A percentile compares a stretch with the other conserved stretches of the same genome.
Evolutionary conservation across 92 coral and sea anemone species (phyloP).

Genomic region (Phenganax stokvisi): DNA sequence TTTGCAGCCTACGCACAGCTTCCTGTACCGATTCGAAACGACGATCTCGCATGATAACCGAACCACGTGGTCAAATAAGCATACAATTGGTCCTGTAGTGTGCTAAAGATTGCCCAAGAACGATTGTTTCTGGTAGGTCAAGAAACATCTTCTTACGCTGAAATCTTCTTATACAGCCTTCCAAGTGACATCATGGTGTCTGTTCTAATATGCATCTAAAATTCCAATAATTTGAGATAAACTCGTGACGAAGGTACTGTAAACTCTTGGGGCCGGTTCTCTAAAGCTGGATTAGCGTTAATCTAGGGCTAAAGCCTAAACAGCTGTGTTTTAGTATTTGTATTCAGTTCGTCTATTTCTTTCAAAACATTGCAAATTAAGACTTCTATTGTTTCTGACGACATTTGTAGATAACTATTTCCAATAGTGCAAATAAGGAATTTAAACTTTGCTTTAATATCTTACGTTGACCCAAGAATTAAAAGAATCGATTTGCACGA

Average conservation of each 20-base stretch:
- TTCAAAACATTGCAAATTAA: background rate
- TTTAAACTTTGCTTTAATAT: no score
- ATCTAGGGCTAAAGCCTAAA: no score
- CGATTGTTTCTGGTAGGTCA: background rate
- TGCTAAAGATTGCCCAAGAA: background rate
- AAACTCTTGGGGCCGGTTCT: no score
- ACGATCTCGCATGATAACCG: background rate
- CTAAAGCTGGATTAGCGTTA: no score
- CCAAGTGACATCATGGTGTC: constrained; percentile 89
- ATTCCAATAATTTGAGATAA: background rate
- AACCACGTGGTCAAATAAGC: background rate
- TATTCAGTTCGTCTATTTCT: no score
- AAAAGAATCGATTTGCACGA: background rate
- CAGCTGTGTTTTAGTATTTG: no score
- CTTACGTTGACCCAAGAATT: no score
- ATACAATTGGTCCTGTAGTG: background rate
- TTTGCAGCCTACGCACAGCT: background rate
- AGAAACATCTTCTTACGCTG: constrained; percentile 58
- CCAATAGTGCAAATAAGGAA: no score
- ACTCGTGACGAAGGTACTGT: no score
- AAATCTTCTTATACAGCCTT: constrained; percentile 73
- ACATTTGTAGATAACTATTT: no score
- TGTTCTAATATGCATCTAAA: constrained; percentile 61
- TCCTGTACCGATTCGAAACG: background rate
- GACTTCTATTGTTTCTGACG: no score